Evolutionary conservation across 2,888 invertebrate genomes (phyloP), one percentile per base, ranked within the genome.

Genomic region (Clivina fossor): DNA sequence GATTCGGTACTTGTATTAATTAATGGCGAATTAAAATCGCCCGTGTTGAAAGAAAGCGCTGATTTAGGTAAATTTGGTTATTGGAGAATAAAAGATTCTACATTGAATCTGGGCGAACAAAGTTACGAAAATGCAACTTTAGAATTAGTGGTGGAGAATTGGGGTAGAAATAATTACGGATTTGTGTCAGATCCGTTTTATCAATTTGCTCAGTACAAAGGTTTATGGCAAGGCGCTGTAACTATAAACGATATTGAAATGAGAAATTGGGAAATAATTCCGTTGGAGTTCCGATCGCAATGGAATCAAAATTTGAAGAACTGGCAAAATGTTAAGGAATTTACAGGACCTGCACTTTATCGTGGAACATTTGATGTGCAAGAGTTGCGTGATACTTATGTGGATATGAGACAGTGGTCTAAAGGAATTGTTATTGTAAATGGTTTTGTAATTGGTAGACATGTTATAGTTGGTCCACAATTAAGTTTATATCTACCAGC

Each of bases 391-490:
- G 89, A 90, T 65, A 90, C 89, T 0, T 90, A 81, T 67, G 66
- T 91, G 18, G 83, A 86, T 63, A 81, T 87, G 57, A 78, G 78
- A 35, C 82, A 81, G 9, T 93, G 93, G 93, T 82, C 81, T 51
- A 92, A 91, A 77, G 93, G 93, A 2, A 79, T 86, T 51, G 82
- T 87, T 0, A 87, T 88, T 71, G 74, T 93, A 1, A 94, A 94
- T 68, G 89, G 88, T 0, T 81, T 87, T 64, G 90, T 92, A 69
- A 76, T 94, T 16, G 93, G 93, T 0, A 79, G 93, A 35, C 93
- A 92, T 71, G 91, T 90, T 85, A 83, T 84, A 0, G 66, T 78
- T 2, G 93, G 93, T 0, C 93, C 93, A 0, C 89, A 90, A 72
- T 77, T 85, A 56, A 89, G 90, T 0, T 74, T 92, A 1, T 94